Conservation (phyloP, 2,888 invertebrate genomes). For the Iselma pallidipennis region DNA sequence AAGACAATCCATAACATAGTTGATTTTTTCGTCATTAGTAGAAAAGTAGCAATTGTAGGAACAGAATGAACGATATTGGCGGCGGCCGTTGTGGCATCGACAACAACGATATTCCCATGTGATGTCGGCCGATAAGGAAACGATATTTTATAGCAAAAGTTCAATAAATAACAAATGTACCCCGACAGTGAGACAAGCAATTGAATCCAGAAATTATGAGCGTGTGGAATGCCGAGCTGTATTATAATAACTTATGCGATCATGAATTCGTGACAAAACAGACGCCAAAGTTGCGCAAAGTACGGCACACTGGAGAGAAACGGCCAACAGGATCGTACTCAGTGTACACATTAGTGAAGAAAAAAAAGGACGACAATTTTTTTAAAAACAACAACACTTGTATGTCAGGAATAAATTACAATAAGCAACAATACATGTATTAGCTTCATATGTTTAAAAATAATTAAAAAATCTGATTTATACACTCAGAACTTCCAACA, state of each 20-base stretch:
- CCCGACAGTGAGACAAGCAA: conserved; percentile 42
- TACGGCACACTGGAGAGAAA: conserved; percentile 18
- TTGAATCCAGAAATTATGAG: conserved; percentile 44
- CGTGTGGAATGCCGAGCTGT: conserved; percentile 35
- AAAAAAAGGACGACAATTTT: too few relatives aligned
- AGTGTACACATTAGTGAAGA: not conserved
- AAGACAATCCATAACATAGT: conserved; percentile 14
- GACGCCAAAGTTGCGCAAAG: conserved; percentile 44
- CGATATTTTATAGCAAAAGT: conserved; percentile 28
- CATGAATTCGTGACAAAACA: conserved; percentile 47
- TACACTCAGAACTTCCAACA: not conserved
- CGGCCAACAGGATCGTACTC: not conserved
- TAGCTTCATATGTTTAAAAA: too few relatives aligned
- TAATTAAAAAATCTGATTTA: not conserved
- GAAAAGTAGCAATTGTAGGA: not conserved
- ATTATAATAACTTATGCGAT: conserved; percentile 43
- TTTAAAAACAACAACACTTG: not conserved
- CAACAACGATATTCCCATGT: conserved; percentile 9
- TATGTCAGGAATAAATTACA: not conserved
- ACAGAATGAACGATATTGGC: not conserved
- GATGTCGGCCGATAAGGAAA: conserved; percentile 27
- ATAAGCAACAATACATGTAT: not conserved
- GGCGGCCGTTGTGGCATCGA: not conserved
- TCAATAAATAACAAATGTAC: conserved; percentile 37
- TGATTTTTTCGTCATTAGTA: conserved; percentile 21